phyloP scores from a whole-genome alignment of 1,140 invertebrate genomes.

The Eriocheir sinensis region DNA sequence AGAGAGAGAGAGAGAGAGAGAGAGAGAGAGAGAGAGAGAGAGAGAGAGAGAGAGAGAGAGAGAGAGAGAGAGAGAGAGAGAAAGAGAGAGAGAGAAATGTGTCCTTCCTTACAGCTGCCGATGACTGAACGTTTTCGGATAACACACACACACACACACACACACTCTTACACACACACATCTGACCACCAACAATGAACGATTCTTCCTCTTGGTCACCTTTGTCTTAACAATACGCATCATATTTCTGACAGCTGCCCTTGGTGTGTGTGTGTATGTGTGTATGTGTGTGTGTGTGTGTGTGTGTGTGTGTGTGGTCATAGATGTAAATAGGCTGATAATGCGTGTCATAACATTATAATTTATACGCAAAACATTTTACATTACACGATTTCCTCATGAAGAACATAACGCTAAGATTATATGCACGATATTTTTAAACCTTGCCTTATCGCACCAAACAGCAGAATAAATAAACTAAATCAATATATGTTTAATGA shows the following conservation, averaged over 20 bases:
- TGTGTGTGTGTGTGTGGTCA: too few relatives aligned
- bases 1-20: slow-evolving; percentile 5
- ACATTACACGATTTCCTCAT: too few relatives aligned
- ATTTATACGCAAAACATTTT: too few relatives aligned
- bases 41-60: slow-evolving; percentile 51
- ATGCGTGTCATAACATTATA: too few relatives aligned
- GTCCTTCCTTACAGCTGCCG: neutral
- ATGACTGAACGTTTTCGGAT: neutral
- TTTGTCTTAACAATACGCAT: neutral
- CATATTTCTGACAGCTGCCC: neutral
- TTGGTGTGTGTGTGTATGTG: too few relatives aligned
- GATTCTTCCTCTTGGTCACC: neutral
- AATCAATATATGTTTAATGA: too few relatives aligned
- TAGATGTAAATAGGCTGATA: too few relatives aligned
- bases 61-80: slow-evolving; percentile 40
- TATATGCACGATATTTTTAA: too few relatives aligned
- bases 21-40: slow-evolving; percentile 49
- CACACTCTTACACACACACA: slow-evolving; percentile 18
- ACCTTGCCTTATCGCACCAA: too few relatives aligned
- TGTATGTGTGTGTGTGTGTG: too few relatives aligned
- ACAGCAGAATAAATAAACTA: too few relatives aligned
- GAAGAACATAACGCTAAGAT: too few relatives aligned
- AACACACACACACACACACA: slow-evolving; percentile 6
- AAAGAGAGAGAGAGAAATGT: slow-evolving; percentile 44
- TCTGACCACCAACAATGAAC: neutral